Conservation (phyloP, 2,113 vertebrate genomes). For the Ceyx margarethae region DNA sequence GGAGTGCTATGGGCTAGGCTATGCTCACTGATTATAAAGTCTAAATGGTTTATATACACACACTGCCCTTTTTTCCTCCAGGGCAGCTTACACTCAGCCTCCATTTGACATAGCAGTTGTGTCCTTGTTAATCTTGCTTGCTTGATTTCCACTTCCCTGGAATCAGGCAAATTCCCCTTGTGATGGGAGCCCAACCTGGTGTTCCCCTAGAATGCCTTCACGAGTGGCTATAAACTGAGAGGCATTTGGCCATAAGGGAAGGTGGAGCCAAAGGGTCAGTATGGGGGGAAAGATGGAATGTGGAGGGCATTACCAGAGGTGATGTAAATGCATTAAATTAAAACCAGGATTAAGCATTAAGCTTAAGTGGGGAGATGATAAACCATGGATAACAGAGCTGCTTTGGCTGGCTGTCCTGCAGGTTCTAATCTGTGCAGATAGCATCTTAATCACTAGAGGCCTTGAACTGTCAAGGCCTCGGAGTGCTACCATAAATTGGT, state of each 20-base stretch:
- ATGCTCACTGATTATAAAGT: background rate
- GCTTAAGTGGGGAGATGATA: constrained; percentile 30
- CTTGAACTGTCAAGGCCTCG: background rate
- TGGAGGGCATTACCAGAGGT: constrained; percentile 8
- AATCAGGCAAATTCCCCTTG: background rate
- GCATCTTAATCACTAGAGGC: background rate
- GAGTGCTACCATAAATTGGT: background rate
- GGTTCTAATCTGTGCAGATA: constrained; percentile 33
- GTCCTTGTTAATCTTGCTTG: background rate
- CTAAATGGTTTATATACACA: background rate
- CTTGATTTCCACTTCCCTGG: background rate
- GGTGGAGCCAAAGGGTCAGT: constrained; percentile 38
- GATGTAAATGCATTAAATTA: constrained; percentile 60
- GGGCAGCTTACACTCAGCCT: background rate
- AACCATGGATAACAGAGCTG: constrained; percentile 13
- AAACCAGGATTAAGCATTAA: constrained; percentile 57
- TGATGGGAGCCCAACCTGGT: background rate
- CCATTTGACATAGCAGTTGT: background rate
- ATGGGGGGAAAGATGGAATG: background rate
- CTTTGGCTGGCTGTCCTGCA: constrained; percentile 12
- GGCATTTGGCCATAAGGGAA: background rate
- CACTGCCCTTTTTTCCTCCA: rapidly evolving
- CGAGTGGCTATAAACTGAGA: background rate
- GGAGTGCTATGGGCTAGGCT: background rate
- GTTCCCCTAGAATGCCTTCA: background rate